A percentile compares a stretch with the other conserved stretches of the same genome.
phyloP scores from a whole-genome alignment of 2,888 invertebrate genomes.

The Smittia sp. region DNA sequence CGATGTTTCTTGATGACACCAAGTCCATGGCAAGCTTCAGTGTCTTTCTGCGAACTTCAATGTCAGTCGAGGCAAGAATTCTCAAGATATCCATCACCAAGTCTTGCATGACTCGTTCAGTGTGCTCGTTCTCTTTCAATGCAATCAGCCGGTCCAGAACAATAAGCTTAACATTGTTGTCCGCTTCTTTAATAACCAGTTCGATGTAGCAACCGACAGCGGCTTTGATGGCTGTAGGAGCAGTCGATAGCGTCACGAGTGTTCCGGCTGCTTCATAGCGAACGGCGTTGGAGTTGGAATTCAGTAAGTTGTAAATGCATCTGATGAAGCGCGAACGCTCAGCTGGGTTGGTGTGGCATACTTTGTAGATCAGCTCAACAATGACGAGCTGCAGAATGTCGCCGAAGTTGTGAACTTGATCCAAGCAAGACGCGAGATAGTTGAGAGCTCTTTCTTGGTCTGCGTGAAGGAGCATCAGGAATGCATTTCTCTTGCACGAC shows the following conservation, averaged over 20 bases:
- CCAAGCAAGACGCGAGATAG: slow-evolving; percentile 89
- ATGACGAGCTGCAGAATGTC: slow-evolving; percentile 98
- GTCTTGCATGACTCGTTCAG: slow-evolving; percentile 82
- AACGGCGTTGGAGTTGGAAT: slow-evolving; percentile 93
- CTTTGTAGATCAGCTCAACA: slow-evolving; percentile 98
- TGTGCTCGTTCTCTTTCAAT: slow-evolving; percentile 76
- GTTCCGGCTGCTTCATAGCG: slow-evolving; percentile 99
- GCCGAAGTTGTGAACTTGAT: slow-evolving; percentile 91
- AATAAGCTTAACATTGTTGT: slow-evolving; percentile 99
- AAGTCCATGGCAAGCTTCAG: slow-evolving; percentile 82
- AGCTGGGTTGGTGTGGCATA: slow-evolving; percentile 93
- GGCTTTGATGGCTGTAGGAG: slow-evolving; percentile 96
- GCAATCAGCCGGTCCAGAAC: slow-evolving; percentile 91
- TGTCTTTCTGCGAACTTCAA: slow-evolving; percentile 90
- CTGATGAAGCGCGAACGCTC: slow-evolving; percentile 96
- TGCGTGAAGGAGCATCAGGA: slow-evolving; percentile 96
- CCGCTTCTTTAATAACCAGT: slow-evolving; percentile 97
- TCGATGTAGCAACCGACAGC: slow-evolving; percentile 99
- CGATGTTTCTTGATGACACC: slow-evolving; percentile 87
- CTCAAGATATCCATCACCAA: slow-evolving; percentile 96
- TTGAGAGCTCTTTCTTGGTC: slow-evolving; percentile 92
- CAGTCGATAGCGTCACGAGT: slow-evolving; percentile 92
- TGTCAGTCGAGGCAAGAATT: slow-evolving; percentile 87
- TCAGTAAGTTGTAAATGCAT: slow-evolving; percentile 95
- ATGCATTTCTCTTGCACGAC: slow-evolving; percentile 98